Evolutionary conservation across 2,797 vertebrate genomes (phyloP).

Genomic region (Siniperca obscura): DNA sequence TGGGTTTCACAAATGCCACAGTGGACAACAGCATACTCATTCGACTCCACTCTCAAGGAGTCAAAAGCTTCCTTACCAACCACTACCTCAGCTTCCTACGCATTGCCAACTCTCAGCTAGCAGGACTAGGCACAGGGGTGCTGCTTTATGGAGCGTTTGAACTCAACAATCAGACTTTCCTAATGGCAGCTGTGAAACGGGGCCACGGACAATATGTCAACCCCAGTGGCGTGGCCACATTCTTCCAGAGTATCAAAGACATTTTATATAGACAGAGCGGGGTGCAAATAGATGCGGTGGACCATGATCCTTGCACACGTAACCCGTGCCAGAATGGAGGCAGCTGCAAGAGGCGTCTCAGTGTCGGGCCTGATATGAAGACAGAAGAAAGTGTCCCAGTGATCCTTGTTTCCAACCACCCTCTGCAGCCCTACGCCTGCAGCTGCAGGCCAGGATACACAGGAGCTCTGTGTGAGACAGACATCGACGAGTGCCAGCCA

Average conservation of each 20-base stretch:
- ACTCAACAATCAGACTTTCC: slow-evolving; percentile 91
- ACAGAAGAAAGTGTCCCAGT: slow-evolving; percentile 92
- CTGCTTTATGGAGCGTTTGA: slow-evolving; percentile 93
- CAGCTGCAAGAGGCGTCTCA: slow-evolving; percentile 91
- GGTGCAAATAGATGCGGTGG: slow-evolving; percentile 92
- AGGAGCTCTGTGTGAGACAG: slow-evolving; percentile 90
- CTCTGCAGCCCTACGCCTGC: slow-evolving; percentile 92
- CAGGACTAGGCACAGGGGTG: slow-evolving; percentile 92
- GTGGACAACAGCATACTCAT: slow-evolving; percentile 97
- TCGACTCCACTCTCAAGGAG: slow-evolving; percentile 84
- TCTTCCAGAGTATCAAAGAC: slow-evolving; percentile 98
- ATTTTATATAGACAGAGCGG: slow-evolving; percentile 93
- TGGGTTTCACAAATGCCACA: slow-evolving; percentile 91
- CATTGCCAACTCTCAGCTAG: slow-evolving; percentile 92
- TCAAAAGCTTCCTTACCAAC: slow-evolving; percentile 90
- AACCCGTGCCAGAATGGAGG: slow-evolving; percentile 96
- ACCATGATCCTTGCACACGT: slow-evolving; percentile 92
- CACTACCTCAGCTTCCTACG: slow-evolving; percentile 96
- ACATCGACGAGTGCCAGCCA: slow-evolving; percentile 95
- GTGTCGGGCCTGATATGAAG: slow-evolving; percentile 85
- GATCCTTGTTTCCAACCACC: slow-evolving; percentile 91
- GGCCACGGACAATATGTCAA: slow-evolving; percentile 91
- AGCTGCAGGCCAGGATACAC: slow-evolving; percentile 93
- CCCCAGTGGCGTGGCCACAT: slow-evolving; percentile 94
- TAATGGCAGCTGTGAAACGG: slow-evolving; percentile 92